Conservation (phyloP, 1,140 invertebrate genomes). For the Epicauta chinensis region DNA sequence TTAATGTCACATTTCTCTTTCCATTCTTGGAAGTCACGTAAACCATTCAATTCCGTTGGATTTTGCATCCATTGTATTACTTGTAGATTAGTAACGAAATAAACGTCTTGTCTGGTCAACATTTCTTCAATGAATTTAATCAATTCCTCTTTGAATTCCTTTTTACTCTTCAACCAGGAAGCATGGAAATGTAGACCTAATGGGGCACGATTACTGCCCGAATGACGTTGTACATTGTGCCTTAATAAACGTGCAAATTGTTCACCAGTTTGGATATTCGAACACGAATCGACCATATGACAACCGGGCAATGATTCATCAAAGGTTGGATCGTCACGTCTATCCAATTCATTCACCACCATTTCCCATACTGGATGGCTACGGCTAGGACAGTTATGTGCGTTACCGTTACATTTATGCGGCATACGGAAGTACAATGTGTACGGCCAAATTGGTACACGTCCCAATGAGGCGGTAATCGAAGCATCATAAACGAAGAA, state of each 20-base stretch:
- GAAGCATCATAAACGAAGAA: conserved; percentile 93
- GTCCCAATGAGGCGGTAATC: conserved; percentile 81
- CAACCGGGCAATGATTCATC: conserved; percentile 87
- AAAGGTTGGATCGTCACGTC: conserved; percentile 84
- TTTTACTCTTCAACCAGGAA: conserved; percentile 91
- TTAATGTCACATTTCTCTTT: conserved; percentile 94
- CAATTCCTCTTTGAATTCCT: conserved; percentile 85
- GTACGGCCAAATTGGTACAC: conserved; percentile 92
- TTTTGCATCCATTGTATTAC: conserved; percentile 98
- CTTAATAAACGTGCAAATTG: conserved; percentile 80
- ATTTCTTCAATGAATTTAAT: conserved; percentile 94
- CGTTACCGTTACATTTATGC: conserved; percentile 89
- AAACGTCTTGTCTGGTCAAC: conserved; percentile 82
- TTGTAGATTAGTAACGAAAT: conserved; percentile 90
- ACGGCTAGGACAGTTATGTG: conserved; percentile 83
- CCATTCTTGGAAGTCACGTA: conserved; percentile 90
- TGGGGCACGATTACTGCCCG: conserved; percentile 85
- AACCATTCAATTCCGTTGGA: conserved; percentile 78
- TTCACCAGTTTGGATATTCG: conserved; percentile 82
- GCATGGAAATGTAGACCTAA: conserved; percentile 93
- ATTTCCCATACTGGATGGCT: conserved; percentile 93
- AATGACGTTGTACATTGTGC: conserved; percentile 93
- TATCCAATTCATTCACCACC: conserved; percentile 91
- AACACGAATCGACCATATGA: conserved; percentile 91
- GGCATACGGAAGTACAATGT: conserved; percentile 93